A percentile compares a stretch with the other conserved stretches of the same genome.
Evolutionary conservation across 2,797 vertebrate genomes (phyloP).

Genomic region (Rhinoraja longicauda): DNA sequence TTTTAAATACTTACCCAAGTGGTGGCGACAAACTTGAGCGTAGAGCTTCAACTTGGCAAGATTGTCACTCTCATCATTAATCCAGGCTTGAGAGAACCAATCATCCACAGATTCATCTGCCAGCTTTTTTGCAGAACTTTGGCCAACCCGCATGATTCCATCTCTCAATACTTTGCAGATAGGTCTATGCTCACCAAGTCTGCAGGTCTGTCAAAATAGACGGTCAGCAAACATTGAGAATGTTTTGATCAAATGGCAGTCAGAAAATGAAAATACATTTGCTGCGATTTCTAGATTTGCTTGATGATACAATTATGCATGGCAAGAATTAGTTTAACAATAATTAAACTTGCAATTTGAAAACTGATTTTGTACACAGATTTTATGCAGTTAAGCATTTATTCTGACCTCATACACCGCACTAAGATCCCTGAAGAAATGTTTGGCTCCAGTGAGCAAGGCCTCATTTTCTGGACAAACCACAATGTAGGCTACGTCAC

Average conservation of each 20-base stretch:
- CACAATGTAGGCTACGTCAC: conserved; percentile 89
- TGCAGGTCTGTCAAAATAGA: conserved; percentile 70
- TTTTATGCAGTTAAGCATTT: not conserved
- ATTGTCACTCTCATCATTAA: conserved; percentile 82
- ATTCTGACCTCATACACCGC: conserved; percentile 86
- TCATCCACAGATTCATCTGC: conserved; percentile 77
- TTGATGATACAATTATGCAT: not conserved
- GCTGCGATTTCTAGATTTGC: too few species aligned
- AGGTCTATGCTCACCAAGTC: conserved; percentile 91
- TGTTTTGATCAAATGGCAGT: not conserved
- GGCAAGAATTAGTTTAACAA: not conserved
- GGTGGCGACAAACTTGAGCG: conserved; percentile 82
- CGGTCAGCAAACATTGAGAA: not conserved
- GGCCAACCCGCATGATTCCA: conserved; percentile 81
- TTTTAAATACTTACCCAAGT: conserved; percentile 70
- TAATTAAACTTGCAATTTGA: not conserved
- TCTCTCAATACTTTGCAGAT: conserved; percentile 85
- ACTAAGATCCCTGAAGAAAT: conserved; percentile 95
- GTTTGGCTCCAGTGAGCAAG: conserved; percentile 78
- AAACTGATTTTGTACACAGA: not conserved
- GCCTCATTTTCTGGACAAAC: conserved; percentile 87
- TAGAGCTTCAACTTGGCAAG: conserved; percentile 88
- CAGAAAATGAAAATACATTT: not conserved
- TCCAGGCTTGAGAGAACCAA: conserved; percentile 81
- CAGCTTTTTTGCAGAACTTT: conserved; percentile 67